phyloP scores from a whole-genome alignment of 2,113 vertebrate species.

The Oreochromis tanganicae region DNA sequence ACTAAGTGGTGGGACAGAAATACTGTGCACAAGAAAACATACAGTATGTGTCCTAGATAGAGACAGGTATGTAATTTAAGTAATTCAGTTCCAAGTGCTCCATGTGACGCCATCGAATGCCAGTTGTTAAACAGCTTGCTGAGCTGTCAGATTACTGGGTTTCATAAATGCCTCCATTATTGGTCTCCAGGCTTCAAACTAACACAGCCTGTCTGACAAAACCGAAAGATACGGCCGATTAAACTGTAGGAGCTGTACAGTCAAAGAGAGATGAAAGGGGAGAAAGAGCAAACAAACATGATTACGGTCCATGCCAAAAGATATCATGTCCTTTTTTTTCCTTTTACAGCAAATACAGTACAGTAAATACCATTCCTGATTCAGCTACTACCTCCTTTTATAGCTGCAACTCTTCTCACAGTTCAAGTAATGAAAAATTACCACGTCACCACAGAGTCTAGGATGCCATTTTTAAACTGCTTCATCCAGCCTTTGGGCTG shows the following conservation, averaged over 20 bases:
- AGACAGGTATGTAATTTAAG: slow-evolving; percentile 19
- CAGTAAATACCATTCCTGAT: neutral
- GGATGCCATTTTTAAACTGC: neutral
- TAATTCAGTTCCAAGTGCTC: neutral
- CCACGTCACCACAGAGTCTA: neutral
- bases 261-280: neutral
- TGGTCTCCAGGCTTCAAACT: neutral
- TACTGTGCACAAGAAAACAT: neutral
- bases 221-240: neutral
- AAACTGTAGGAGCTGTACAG: neutral
- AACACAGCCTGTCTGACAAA: neutral
- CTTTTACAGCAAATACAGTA: neutral
- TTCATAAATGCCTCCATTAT: slow-evolving; percentile 10
- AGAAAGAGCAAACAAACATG: neutral
- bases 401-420: neutral
- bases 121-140: slow-evolving; percentile 11
- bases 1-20: neutral
- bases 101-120: neutral
- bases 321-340: accelerated
- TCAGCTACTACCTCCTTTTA: neutral
- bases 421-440: neutral
- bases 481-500: neutral
- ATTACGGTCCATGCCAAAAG: neutral
- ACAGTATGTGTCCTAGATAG: neutral
- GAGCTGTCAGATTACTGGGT: slow-evolving; percentile 18